Evolutionary conservation across 2,888 invertebrate genomes (phyloP), one percentile per base, ranked within the genome.

Genomic region (Liodrosophila aerea): DNA sequence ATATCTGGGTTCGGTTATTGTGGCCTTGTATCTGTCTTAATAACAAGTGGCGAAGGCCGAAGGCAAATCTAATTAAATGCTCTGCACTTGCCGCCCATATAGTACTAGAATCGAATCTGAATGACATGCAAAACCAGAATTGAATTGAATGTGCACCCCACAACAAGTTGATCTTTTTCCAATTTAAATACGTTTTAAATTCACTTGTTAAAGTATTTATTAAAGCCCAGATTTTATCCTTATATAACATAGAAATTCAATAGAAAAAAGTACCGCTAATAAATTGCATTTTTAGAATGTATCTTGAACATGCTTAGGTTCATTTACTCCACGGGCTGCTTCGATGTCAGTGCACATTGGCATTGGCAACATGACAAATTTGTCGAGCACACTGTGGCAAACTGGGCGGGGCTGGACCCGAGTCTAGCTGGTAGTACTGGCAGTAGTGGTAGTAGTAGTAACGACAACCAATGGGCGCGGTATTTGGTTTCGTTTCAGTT

Each of bases 331-430:
- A 39, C 51, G 62, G 46, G n/a, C n/a, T n/a, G 9, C 18, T 2
- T 16, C 16, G 58, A 86, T 74, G 64, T 63, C 64, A 64, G 65
- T 68, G 65, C 63, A 47, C 53, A 15, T n/a, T 61, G 66, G 64
- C 71, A 76, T 81, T 87, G 85, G 88, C 86, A 87, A 85, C 83
- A 85, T 87, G 87, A 87, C 86, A 88, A 86, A 87, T 87, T 81
- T 73, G 68, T 76, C 66, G 59, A 69, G 73, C 71, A 70, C 50
- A 57, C 69, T 78, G 78, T 74, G 68, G 58, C 64, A 63, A 63
- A 66, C 44, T 57, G 67, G 64, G 61, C 52, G 51, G 44, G 37
- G 34, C 57, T 41, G 47, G 45, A 29, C 56, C 51, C 15, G 31
- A 40, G 16, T 15, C n/a, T 29, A 12, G 13, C 13, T 4, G 33